These are phyloP conservation scores for Nematopogon swammerdamellus DNA, from an alignment of 2,888 invertebrate genomes.

Conservation along the genomic window DNA sequence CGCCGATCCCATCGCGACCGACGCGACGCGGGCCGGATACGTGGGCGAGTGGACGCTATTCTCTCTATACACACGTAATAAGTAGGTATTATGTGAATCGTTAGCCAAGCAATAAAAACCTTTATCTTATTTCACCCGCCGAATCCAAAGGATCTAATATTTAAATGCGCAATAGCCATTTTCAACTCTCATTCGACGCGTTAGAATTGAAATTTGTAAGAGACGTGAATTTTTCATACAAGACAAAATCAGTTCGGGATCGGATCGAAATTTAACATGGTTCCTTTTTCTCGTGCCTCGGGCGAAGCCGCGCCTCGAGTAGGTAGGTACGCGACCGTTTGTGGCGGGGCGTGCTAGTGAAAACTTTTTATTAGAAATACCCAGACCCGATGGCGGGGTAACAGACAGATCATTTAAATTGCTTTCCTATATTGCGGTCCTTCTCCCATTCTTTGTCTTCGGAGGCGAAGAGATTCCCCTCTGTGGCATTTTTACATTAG, in stretches of 20 bases:
- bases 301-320: background rate
- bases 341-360: background rate
- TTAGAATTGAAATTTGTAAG: background rate
- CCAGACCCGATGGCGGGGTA: background rate
- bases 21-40: background rate
- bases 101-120: background rate
- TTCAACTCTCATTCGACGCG: background rate
- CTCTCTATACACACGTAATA: background rate
- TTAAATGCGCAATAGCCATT: background rate
- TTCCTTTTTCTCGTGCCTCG: background rate
- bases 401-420: background rate
- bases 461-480: background rate
- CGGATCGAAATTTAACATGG: background rate
- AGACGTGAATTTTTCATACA: background rate
- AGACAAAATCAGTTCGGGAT: background rate
- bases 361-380: background rate
- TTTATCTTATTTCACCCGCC: background rate
- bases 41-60: background rate
- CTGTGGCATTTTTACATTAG: background rate
- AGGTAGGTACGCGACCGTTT: background rate
- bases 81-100: background rate
- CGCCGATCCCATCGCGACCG: too few relatives aligned
- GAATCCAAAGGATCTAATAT: background rate
- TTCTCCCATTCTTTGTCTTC: background rate
- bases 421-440: background rate